A percentile compares a stretch with the other conserved stretches of the same genome.
These are phyloP conservation scores for Arrhopalites spinosus DNA, from an alignment of 2,888 invertebrate genomes.

Conservation along the genomic window DNA sequence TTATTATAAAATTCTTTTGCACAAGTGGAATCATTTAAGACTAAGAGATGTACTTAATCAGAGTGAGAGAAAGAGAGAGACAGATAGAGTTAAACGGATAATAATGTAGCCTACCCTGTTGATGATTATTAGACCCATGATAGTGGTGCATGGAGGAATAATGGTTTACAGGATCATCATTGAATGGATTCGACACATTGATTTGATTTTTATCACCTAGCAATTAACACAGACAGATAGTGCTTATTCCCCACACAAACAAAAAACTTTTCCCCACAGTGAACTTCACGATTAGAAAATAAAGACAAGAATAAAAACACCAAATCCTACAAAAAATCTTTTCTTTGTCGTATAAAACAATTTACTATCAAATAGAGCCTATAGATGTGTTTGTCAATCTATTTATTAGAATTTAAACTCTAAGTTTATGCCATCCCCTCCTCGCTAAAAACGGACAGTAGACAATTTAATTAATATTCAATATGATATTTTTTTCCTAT, in stretches of 20 bases:
- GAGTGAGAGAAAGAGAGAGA: neutral
- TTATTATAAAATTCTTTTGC: too few relatives aligned
- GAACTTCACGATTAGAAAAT: too few relatives aligned
- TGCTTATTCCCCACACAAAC: neutral
- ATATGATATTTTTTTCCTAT: too few relatives aligned
- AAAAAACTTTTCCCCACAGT: neutral
- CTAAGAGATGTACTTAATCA: neutral
- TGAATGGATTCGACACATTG: conserved; percentile 84
- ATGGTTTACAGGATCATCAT: conserved; percentile 64
- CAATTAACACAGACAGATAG: conserved; percentile 25
- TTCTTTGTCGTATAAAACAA: too few relatives aligned
- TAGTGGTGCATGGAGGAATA: conserved; percentile 48
- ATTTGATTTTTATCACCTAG: conserved; percentile 72
- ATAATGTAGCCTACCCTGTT: conserved; percentile 50
- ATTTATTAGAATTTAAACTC: too few relatives aligned
- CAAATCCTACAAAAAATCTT: too few relatives aligned
- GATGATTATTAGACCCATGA: conserved; percentile 47
- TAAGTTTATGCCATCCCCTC: too few relatives aligned
- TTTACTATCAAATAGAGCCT: too few relatives aligned
- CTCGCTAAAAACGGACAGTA: too few relatives aligned
- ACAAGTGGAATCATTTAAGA: conserved; percentile 10
- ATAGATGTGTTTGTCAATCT: too few relatives aligned
- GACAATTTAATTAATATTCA: too few relatives aligned
- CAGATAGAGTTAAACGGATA: conserved; percentile 13
- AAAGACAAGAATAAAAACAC: too few relatives aligned